Base-by-base conservation (phyloP, 2,888 invertebrate genomes). In the Clivina fossor region DNA sequence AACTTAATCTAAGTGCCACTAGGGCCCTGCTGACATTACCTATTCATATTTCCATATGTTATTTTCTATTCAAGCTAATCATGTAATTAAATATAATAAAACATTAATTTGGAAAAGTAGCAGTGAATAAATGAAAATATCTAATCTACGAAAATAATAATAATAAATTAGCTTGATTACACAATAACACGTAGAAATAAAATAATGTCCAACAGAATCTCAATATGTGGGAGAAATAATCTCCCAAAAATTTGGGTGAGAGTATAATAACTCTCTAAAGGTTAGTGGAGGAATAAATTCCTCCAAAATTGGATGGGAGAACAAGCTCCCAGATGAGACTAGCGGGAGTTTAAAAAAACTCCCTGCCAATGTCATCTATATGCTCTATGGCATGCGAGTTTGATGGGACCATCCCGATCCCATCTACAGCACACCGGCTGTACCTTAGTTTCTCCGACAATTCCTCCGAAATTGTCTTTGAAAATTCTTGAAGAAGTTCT, bases 11-110 rank as follows among this genome's bases (percentile, higher is more conserved):
- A 51, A 43, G 26, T 22, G 41, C 41, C 51, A 41, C 28, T 28
- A 32, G 35, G 51, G 51, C 51, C 51, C 51, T 51, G 43, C 43
- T 33, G 43, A 32, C 51, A 51, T 51, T 24, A 43, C 18, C 41
- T 32, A 51, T 51, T 51, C 51, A 51, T 51, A 51, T 24, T 41
- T 33, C 22, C 20, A 13, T 15, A 22, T 51, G 26, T 43, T 51
- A 18, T 30, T 44, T 44, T 19, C 19, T 18, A 30, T 18, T 16
- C 44, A 20, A 44, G 44, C 44, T 44, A 44, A 44, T 16, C 13
- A 37, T 26, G 9, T 19, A 30, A 44, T 44, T 44, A 11, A 30
- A 4, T 5, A 44, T 11, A 16, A 3, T 2, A 15, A 32, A 43
- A n/a, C n/a, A n/a, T n/a, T n/a, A 44, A 44, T 30, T 44, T 44